phyloP scores from a whole-genome alignment of 2,888 invertebrate species.

The Temnothorax rugatulus region DNA sequence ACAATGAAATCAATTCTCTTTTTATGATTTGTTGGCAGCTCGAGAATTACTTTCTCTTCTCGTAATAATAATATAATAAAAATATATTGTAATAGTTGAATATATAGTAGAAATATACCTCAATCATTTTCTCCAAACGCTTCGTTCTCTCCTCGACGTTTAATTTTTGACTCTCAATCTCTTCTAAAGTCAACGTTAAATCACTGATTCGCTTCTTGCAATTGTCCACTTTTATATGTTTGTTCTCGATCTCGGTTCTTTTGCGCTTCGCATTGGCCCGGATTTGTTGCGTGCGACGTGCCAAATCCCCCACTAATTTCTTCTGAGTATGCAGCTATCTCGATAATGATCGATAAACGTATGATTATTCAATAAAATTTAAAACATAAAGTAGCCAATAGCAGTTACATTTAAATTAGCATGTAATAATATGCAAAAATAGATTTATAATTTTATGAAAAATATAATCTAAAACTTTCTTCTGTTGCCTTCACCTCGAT shows the following conservation, averaged over 20 bases:
- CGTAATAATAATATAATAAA: neutral
- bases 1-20: neutral
- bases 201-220: slow-evolving; percentile 84
- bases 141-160: slow-evolving; percentile 88
- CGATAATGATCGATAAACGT: neutral
- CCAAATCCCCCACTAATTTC: slow-evolving; percentile 71
- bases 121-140: slow-evolving; percentile 89
- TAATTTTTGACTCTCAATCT: slow-evolving; percentile 87
- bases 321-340: slow-evolving; percentile 70
- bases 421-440: slow-evolving; percentile 7
- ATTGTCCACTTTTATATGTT: slow-evolving; percentile 74
- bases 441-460: slow-evolving; percentile 27
- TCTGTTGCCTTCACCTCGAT: slow-evolving; percentile 85
- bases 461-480: neutral
- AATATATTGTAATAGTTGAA: neutral
- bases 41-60: neutral
- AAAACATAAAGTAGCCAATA: neutral
- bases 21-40: neutral
- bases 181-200: slow-evolving; percentile 87
- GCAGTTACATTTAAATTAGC: slow-evolving; percentile 14
- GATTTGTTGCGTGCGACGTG: slow-evolving; percentile 67
- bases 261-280: slow-evolving; percentile 70
- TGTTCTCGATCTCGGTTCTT: slow-evolving; percentile 68
- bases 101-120: slow-evolving; percentile 76
- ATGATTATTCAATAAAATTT: slow-evolving; percentile 15